Percentiles rank a stretch among this genome's conserved stretches.
phyloP scores from a whole-genome alignment of 1,140 invertebrate species.

The Bombus superbus region DNA sequence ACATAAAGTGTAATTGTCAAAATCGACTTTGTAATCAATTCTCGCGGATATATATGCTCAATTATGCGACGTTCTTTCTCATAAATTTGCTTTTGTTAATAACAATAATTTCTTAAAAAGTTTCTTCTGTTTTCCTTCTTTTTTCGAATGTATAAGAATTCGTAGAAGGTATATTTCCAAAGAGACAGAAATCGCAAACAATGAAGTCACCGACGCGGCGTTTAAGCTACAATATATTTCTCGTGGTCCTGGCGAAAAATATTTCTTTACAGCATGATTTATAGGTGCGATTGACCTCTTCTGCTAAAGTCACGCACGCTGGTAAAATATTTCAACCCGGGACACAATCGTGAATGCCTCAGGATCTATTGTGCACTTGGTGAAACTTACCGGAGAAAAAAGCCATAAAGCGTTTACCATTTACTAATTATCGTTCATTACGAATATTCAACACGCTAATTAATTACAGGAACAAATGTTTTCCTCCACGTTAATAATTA shows the following conservation, averaged over 20 bases:
- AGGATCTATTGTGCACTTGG: not conserved
- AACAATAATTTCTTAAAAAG: not conserved
- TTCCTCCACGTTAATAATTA: not conserved
- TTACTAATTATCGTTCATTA: not conserved
- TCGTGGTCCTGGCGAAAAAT: not conserved
- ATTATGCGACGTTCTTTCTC: not conserved
- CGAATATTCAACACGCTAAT: too few relatives aligned
- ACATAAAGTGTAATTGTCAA: not conserved
- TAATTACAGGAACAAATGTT: too few relatives aligned
- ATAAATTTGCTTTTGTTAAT: not conserved
- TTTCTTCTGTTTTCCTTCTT: not conserved
- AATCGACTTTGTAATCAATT: not conserved
- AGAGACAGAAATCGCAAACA: not conserved
- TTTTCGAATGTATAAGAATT: not conserved
- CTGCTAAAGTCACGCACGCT: not conserved
- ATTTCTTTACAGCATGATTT: constrained; percentile 24
- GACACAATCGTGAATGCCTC: not conserved
- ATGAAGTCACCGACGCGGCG: constrained; percentile 10
- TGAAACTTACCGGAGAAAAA: not conserved
- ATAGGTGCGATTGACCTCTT: constrained; percentile 31
- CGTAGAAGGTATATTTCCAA: not conserved
- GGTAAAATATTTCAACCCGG: not conserved
- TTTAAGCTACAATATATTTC: not conserved
- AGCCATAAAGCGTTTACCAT: not conserved
- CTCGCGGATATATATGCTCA: not conserved